Evolutionary conservation across 2,888 invertebrate species (phyloP).

Genomic region (Thalpophila matura): DNA sequence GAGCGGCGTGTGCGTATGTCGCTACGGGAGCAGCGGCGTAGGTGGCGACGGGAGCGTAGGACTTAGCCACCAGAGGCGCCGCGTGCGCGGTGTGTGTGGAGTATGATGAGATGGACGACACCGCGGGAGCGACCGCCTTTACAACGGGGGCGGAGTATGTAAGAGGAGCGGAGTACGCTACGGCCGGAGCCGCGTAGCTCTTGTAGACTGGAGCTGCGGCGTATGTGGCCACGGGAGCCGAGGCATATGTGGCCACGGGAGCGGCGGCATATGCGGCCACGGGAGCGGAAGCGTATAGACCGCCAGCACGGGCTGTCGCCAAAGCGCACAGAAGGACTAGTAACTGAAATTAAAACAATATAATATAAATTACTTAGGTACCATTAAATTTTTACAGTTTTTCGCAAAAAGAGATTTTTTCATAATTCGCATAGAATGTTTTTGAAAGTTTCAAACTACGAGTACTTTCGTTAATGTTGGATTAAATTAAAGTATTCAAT

Average conservation of each 20-base stretch:
- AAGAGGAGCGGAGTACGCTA: slow-evolving; percentile 70
- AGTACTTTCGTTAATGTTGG: too few relatives aligned
- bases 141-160: slow-evolving; percentile 76
- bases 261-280: slow-evolving; percentile 36
- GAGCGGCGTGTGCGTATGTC: slow-evolving; percentile 71
- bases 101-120: slow-evolving; percentile 78
- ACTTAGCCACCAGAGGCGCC: slow-evolving; percentile 73
- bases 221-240: slow-evolving; percentile 61
- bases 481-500: too few relatives aligned
- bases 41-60: slow-evolving; percentile 78
- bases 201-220: slow-evolving; percentile 69
- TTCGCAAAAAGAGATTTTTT: background rate
- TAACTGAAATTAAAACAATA: slow-evolving; percentile 77
- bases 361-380: background rate
- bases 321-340: slow-evolving; percentile 90
- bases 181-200: slow-evolving; percentile 72
- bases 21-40: slow-evolving; percentile 66
- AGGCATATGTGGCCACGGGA: slow-evolving; percentile 58
- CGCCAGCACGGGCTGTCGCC: slow-evolving; percentile 90
- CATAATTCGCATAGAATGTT: background rate
- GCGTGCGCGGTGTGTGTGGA: slow-evolving; percentile 67
- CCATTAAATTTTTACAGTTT: background rate
- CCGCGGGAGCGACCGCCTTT: slow-evolving; percentile 80
- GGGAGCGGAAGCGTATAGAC: slow-evolving; percentile 72
- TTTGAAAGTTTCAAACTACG: too few relatives aligned